Percentiles rank a stretch among this genome's conserved stretches.
Conservation (phyloP, 2,797 vertebrate genomes). For the Mormyrops boulengeri region DNA sequence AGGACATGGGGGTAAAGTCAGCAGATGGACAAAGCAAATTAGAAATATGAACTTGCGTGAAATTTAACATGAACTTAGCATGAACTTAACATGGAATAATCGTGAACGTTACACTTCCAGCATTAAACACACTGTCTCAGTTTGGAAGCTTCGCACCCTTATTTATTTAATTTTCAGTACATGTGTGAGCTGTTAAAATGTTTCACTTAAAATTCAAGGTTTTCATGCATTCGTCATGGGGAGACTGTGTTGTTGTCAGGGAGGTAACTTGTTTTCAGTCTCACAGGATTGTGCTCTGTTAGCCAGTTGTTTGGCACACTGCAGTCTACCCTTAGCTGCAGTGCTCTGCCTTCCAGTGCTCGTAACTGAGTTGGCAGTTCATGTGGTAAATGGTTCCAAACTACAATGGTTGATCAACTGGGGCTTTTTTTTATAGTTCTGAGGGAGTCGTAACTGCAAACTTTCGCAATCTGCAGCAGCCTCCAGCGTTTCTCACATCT, state of each 20-base stretch:
- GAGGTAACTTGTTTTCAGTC: neutral
- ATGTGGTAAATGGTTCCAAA: neutral
- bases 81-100: neutral
- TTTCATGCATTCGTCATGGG: neutral
- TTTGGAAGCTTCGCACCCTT: neutral
- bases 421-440: neutral
- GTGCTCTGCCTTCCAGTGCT: neutral
- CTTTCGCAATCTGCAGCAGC: neutral
- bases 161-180: neutral
- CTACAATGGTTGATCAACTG: neutral
- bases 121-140: neutral
- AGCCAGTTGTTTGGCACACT: neutral
- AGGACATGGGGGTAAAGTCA: neutral
- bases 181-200: neutral
- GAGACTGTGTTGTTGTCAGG: neutral
- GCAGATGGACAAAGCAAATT: neutral
- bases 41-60: neutral
- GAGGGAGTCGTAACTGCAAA: neutral
- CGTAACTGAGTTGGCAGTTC: neutral
- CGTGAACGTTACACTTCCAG: neutral
- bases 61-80: neutral
- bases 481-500: neutral
- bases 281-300: neutral
- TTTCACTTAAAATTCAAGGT: neutral
- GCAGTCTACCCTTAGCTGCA: neutral